Evolutionary conservation across 2,113 vertebrate species (phyloP), one percentile per base, ranked within the genome.

Genomic region (Zingel zingel): DNA sequence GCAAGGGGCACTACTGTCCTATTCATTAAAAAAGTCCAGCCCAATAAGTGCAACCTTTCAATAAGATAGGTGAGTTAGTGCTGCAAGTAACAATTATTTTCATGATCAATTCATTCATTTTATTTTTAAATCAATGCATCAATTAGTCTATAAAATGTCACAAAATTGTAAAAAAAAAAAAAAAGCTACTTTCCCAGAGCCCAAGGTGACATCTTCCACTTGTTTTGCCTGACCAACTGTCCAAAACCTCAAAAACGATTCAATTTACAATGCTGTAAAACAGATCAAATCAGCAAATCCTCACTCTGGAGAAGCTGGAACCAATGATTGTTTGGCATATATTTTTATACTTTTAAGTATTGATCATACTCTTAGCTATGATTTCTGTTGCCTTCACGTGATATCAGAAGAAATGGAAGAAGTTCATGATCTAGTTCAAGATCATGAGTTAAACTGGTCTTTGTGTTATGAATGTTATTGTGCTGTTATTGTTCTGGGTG

Each of bases 101-200:
- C 30, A 50, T 73, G 33, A 75, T 70, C 54, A 78, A 61, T 86
- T 58, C 57, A 74, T 88, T n/a, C n/a, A n/a, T 39, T 39, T 58
- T 66, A 69, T 73, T 67, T 66, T 81, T 47, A 1, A 43, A 59
- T 47, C 18, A 33, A 33, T 47, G 25, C 19, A 48, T 72, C 12
- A 78, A 76, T 76, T 76, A 0, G 18, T 76, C 21, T 57, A 36
- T 50, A 63, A 62, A 62, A 59, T 75, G 33, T 69, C 6, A 39
- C 21, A 30, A 59, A 23, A 6, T 72, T 57, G 7, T 33, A 15
- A 43, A 43, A 43, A 36, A 21, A 15, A 43, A 43, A 43, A 21
- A 21, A 14, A 7, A 14, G 5, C 48, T 5, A 5, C 12, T 48
- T 68, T 47, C 33, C 15, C 19, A 43, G 3, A 65, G 45, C 16